Evolutionary conservation across 2,888 invertebrate genomes (phyloP).

Genomic region (Drosophila pseudotalamancana): DNA sequence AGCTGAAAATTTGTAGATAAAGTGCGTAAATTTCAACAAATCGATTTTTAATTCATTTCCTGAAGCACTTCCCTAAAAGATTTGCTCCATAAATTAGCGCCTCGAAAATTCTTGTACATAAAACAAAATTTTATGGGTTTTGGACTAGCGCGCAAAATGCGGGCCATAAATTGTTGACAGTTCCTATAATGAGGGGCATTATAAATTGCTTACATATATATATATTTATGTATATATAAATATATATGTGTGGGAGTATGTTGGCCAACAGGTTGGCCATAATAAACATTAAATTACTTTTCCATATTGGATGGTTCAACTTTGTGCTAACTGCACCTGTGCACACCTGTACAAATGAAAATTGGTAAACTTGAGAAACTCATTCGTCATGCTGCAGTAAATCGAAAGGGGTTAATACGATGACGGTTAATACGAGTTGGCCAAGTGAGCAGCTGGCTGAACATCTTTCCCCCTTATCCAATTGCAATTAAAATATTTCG

Average conservation of each 20-base stretch:
- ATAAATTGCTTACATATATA: constrained; percentile 18
- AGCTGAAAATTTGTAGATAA: neutral
- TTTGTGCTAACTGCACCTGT: constrained; percentile 52
- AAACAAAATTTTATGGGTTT: constrained; percentile 64
- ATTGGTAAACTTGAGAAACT: constrained; percentile 38
- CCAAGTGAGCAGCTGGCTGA: constrained; percentile 45
- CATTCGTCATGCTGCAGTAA: constrained; percentile 70
- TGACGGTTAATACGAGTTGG: too few species aligned
- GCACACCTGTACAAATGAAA: constrained; percentile 34
- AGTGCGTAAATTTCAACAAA: constrained; percentile 18
- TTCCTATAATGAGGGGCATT: neutral
- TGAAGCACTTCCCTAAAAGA: constrained; percentile 13
- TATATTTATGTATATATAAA: too few species aligned
- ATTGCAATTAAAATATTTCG: constrained; percentile 62
- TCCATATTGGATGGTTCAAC: constrained; percentile 31
- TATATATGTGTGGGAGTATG: too few species aligned
- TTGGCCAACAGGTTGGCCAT: constrained; percentile 57
- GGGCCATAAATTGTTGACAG: constrained; percentile 46
- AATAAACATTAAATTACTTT: constrained; percentile 41
- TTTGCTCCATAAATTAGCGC: constrained; percentile 52
- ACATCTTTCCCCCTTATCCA: constrained; percentile 26
- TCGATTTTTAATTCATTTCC: constrained; percentile 33
- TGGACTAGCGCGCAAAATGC: constrained; percentile 39
- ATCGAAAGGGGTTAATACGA: constrained; percentile 44
- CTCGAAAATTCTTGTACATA: constrained; percentile 42